phyloP scores from a whole-genome alignment of 2,888 invertebrate genomes.

The Lagria hirta region DNA sequence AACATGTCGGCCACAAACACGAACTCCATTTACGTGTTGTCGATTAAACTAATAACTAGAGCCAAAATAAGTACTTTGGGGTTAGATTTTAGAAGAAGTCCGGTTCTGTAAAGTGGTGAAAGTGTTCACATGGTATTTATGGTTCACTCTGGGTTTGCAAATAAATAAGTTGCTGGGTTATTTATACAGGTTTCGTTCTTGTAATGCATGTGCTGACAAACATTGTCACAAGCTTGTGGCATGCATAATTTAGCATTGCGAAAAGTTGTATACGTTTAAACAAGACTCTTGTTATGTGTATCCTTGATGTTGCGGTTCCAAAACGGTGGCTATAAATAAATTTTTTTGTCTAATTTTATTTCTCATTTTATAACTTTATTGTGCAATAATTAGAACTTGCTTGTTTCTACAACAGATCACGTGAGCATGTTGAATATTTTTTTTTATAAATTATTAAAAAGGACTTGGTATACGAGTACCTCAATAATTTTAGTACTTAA shows the following conservation, averaged over 20 bases:
- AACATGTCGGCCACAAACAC: slow-evolving; percentile 31
- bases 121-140: slow-evolving; percentile 10
- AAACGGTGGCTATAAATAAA: too few relatives aligned
- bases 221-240: slow-evolving; percentile 15
- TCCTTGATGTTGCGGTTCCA: too few relatives aligned
- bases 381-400: too few relatives aligned
- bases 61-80: slow-evolving; percentile 11
- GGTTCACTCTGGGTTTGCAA: slow-evolving; percentile 7
- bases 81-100: slow-evolving; percentile 3
- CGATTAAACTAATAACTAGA: slow-evolving; percentile 30
- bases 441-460: too few relatives aligned
- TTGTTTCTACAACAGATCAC: too few relatives aligned
- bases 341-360: too few relatives aligned
- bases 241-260: slow-evolving; percentile 17
- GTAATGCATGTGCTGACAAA: slow-evolving; percentile 14
- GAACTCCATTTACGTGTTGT: slow-evolving; percentile 24
- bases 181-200: slow-evolving; percentile 11
- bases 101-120: slow-evolving; percentile 10
- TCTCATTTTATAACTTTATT: too few relatives aligned
- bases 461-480: too few relatives aligned
- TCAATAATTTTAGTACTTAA: too few relatives aligned
- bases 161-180: slow-evolving; percentile 13
- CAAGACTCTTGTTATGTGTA: too few relatives aligned
- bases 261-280: too few relatives aligned
- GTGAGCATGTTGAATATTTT: too few relatives aligned